These are phyloP conservation scores for Leptonema lineaticorne DNA, from an alignment of 1,140 invertebrate genomes.

Conservation along the genomic window DNA sequence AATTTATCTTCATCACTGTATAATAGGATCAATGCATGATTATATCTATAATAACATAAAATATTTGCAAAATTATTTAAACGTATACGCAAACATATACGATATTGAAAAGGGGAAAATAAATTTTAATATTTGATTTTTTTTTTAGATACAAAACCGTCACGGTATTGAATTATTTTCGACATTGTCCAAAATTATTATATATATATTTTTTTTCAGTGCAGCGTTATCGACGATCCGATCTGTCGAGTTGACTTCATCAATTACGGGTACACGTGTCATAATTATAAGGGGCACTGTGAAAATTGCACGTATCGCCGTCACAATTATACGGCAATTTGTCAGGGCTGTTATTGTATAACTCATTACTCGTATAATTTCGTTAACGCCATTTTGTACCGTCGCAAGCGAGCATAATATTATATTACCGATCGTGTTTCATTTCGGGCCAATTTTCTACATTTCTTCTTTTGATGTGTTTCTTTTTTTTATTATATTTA, in stretches of 20 bases:
- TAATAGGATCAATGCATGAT: no score
- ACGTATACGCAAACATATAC: no score
- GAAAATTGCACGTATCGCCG: conserved; percentile 5
- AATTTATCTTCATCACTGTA: no score
- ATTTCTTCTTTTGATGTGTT: neutral
- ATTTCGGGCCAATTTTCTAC: neutral
- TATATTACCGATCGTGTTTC: no score
- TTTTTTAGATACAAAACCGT: neutral
- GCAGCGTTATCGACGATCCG: neutral
- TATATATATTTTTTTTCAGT: neutral
- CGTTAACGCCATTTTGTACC: no score
- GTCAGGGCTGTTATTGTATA: neutral
- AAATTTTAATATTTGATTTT: no score
- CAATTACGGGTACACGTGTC: conserved; percentile 7
- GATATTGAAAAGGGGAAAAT: no score
- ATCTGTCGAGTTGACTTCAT: neutral
- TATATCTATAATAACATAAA: no score
- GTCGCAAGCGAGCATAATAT: no score
- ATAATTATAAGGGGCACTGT: neutral
- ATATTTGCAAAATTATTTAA: no score
- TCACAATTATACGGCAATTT: neutral
- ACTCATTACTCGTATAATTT: neutral
- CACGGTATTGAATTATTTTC: neutral
- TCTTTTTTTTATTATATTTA: neutral
- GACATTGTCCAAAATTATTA: neutral